Base-by-base conservation (phyloP, 2,113 vertebrate genomes). In the Rattus rattus region DNA sequence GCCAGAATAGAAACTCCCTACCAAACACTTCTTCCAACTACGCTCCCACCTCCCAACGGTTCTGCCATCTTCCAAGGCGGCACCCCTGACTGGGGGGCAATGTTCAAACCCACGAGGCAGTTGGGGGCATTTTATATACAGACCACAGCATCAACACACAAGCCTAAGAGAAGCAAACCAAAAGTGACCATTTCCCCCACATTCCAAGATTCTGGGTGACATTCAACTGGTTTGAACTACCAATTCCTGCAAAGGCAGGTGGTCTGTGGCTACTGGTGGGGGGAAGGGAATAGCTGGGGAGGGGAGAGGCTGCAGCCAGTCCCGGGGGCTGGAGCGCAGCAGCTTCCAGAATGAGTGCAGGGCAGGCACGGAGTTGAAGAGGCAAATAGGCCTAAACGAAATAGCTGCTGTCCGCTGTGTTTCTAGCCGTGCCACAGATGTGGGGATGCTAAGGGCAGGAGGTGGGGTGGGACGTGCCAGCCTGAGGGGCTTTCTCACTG, bases 401-500 rank as follows among this genome's bases (percentile, higher is more conserved):
- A 93, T 43, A 43, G 79, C 76, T 75, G 77, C 72, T 79, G 70
- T 4, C 47, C 28, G 47, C 47, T 83, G 81, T 90, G 13, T 90
- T 92, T 70, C 92, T n/a, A 94, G 88, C 63, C 26, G 30, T 17
- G 17, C 83, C 63, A 65, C 6, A 36, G 75, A 85, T 52, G 30
- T 59, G 73, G 88, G 65, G 70, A 90, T 39, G 26, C 63, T n/a
- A 39, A 26, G 39, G 47, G 39, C 61, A 16, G 90, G 56, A 90
- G 87, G 87, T 14, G 65, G 77, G 76, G 69, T n/a, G 61, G 87
- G 65, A 14, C 30, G n/a, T 30, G 76, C n/a, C 43, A 54, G 76
- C 36, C 84, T 36, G 70, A 88, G n/a, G n/a, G 75, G 75, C 87
- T 92, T 94, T 76, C 65, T 77, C 87, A 93, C 91, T 65, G 26